A percentile compares a stretch with the other conserved stretches of the same genome.
These are phyloP conservation scores for Lates japonicus DNA, from an alignment of 2,797 vertebrate species.

Conservation along the genomic window DNA sequence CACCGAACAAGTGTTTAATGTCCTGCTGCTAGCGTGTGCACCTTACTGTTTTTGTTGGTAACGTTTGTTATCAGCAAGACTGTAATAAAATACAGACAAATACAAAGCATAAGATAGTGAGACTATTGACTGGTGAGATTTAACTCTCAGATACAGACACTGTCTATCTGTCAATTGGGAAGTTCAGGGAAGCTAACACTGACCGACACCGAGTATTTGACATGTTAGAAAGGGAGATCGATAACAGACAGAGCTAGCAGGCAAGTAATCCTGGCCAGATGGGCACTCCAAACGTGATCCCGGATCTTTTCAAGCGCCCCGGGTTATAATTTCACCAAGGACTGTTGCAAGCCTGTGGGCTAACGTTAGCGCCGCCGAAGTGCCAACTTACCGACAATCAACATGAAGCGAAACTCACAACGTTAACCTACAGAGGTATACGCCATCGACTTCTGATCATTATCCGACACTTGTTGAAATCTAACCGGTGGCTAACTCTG, in stretches of 20 bases:
- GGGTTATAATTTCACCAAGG: slow-evolving; percentile 30
- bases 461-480: slow-evolving; percentile 1
- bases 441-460: not conserved
- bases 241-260: not conserved
- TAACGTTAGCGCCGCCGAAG: slow-evolving; percentile 40
- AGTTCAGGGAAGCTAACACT: not conserved
- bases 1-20: not conserved
- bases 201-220: slow-evolving; percentile 7
- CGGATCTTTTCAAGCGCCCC: slow-evolving; percentile 19
- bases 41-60: not conserved
- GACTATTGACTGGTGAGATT: not conserved
- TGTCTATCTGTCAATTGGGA: slow-evolving; percentile 23
- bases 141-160: not conserved
- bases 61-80: not conserved
- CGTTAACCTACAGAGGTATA: not conserved
- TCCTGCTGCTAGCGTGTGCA: not conserved
- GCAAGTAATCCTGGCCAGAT: not conserved
- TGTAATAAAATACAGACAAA: not conserved
- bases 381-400: slow-evolving; percentile 21
- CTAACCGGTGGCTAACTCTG: not conserved
- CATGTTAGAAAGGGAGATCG: slow-evolving; percentile 2
- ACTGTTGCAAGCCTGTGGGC: slow-evolving; percentile 20
- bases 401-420: slow-evolving; percentile 15
- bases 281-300: slow-evolving; percentile 8
- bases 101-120: not conserved